These are phyloP conservation scores for Helostoma temminkii DNA, from an alignment of 2,797 vertebrate species.

Conservation along the genomic window DNA sequence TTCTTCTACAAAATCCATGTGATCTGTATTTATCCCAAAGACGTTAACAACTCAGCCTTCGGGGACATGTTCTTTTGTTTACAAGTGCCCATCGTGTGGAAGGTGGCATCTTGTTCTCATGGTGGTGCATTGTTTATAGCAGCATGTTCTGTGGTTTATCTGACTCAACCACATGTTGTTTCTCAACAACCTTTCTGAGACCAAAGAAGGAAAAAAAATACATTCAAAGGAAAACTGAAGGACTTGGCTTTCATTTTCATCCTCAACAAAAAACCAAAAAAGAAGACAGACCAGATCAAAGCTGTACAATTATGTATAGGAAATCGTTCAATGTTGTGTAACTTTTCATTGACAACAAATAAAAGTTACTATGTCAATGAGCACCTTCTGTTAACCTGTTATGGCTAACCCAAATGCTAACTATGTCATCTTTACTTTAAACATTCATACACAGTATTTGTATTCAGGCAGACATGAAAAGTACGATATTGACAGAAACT, in stretches of 20 bases:
- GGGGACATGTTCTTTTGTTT: conserved; percentile 24
- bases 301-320: conserved; percentile 4
- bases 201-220: conserved; percentile 7
- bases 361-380: conserved; percentile 18
- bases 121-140: conserved; percentile 62
- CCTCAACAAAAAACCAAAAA: too few relatives aligned
- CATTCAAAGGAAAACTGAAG: conserved; percentile 29
- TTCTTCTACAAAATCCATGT: not conserved
- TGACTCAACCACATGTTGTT: conserved; percentile 69
- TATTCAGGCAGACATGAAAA: not conserved
- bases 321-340: conserved; percentile 18
- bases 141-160: conserved; percentile 57
- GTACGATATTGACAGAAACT: not conserved
- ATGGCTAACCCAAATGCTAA: conserved; percentile 3
- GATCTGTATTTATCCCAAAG: not conserved
- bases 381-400: not conserved
- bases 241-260: conserved; percentile 30
- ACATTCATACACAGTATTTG: conserved; percentile 11
- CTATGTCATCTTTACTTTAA: not conserved
- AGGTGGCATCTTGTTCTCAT: conserved; percentile 50
- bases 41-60: conserved; percentile 16
- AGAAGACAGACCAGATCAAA: conserved; percentile 54
- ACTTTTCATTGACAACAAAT: conserved; percentile 37
- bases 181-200: conserved; percentile 67
- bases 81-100: conserved; percentile 30